A percentile compares a stretch with the other conserved stretches of the same genome.
These are phyloP conservation scores for Batillaria attramentaria DNA, from an alignment of 1,140 invertebrate genomes.

Conservation along the genomic window DNA sequence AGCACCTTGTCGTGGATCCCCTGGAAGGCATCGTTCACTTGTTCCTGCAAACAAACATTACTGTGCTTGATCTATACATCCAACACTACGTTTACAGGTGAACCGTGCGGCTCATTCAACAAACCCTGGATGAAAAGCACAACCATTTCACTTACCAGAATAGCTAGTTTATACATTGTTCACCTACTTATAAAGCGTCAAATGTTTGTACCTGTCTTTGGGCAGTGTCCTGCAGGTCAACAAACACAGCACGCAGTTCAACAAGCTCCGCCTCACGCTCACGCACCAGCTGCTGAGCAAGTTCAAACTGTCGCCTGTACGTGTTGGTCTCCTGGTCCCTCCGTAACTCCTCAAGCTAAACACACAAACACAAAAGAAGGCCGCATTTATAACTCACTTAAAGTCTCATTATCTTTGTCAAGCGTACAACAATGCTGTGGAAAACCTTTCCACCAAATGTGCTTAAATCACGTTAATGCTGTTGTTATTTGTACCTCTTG, in stretches of 20 bases:
- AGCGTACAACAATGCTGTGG: neutral
- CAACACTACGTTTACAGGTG: too few relatives aligned
- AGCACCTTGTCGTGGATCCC: slow-evolving; percentile 12
- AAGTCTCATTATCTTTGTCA: neutral
- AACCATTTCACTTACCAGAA: neutral
- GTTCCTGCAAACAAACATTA: slow-evolving; percentile 7
- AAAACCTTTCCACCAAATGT: neutral
- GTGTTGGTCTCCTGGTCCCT: slow-evolving; percentile 26
- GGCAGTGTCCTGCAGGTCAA: slow-evolving; percentile 32
- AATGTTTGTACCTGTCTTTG: slow-evolving; percentile 29
- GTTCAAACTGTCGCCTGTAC: slow-evolving; percentile 36
- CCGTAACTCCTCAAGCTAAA: slow-evolving; percentile 33
- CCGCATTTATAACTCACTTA: neutral
- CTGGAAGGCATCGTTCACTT: neutral
- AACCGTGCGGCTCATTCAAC: too few relatives aligned
- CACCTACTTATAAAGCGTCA: neutral
- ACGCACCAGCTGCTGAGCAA: slow-evolving; percentile 35
- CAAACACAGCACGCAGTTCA: slow-evolving; percentile 29
- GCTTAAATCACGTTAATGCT: too few relatives aligned
- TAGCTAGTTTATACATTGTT: neutral
- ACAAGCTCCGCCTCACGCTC: slow-evolving; percentile 32
- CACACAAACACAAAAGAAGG: slow-evolving; percentile 5
- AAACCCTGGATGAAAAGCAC: too few relatives aligned
- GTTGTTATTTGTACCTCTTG: slow-evolving; percentile 26
- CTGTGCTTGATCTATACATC: neutral